Conservation (phyloP, 2,797 vertebrate genomes). For the Cryptoblepharus egeriae region DNA sequence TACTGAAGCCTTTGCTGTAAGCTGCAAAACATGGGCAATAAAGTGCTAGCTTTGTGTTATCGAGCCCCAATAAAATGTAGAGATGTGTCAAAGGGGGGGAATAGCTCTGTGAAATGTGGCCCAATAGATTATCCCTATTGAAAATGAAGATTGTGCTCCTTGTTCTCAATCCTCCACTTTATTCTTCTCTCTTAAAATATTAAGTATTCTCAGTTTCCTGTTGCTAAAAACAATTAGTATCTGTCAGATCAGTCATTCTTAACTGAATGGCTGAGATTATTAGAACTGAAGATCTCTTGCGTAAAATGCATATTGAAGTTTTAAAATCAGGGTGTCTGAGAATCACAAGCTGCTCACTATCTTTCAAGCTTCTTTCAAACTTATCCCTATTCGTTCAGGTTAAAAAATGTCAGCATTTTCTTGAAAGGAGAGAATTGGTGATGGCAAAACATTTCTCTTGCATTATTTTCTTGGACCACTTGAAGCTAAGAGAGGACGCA, state of each 20-base stretch:
- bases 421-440: too few relatives aligned
- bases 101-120: conserved; percentile 53
- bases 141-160: not conserved
- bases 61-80: not conserved
- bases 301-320: too few relatives aligned
- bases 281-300: too few relatives aligned
- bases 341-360: not conserved
- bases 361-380: conserved; percentile 15
- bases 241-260: conserved; percentile 1
- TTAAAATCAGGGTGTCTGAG: conserved; percentile 7
- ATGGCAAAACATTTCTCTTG: not conserved
- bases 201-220: not conserved
- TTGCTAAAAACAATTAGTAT: not conserved
- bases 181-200: not conserved
- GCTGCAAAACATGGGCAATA: conserved; percentile 85
- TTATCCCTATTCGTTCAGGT: conserved; percentile 4
- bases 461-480: conserved; percentile 10
- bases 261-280: conserved; percentile 10
- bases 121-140: conserved; percentile 32
- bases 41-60: conserved; percentile 55
- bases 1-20: conserved; percentile 78
- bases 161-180: not conserved
- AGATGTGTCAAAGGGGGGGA: not conserved
- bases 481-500: conserved; percentile 27
- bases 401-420: not conserved